Base-by-base conservation (phyloP, 1,140 invertebrate species). In the Meloidogyne hapla region DNA sequence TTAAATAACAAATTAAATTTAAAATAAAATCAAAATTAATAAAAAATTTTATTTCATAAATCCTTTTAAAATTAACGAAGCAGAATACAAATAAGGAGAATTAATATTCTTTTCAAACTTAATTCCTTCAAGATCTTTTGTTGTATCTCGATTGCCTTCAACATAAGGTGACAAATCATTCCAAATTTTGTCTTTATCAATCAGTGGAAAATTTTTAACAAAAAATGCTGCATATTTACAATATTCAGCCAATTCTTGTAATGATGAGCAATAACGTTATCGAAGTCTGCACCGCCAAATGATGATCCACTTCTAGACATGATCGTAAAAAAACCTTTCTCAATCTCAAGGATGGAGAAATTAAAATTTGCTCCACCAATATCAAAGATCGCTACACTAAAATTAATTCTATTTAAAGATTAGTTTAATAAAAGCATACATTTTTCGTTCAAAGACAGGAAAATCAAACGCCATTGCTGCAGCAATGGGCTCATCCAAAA, bases 391-490 rank as follows among this genome's bases (percentile, higher is more conserved):
- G 96, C 96, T 89, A 99, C 97, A 73, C 94, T 96, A 86, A 81
- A 84, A 84, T 38, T 1, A 18, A 23, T 4, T 33, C 33, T 18
- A 3, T 3, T 4, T 25, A 12, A 74, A 33, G 9, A 5, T 18
- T 15, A 33, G n/a, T n/a, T n/a, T n/a, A n/a, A n/a, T n/a, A 42
- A 40, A 33, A 73, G 15, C 76, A 25, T 76, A 78, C 77, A 78
- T 61, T 79, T 78, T 78, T 88, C 99, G 96, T 76, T 96, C 95
- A 56, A 94, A 92, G 89, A 98, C 98, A 88, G 99, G 95, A 93
- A 99, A 94, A 69, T 96, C 96, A 89, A 98, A 98, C 56, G 96
- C 95, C 25, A 98, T 89, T 72, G 95, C 95, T 76, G 95, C 95
- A 67, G 95, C 95, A 10, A 95, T 98, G 2, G 95, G 95, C 88